These are phyloP conservation scores for Argyresthia albistria DNA, from an alignment of 2,888 invertebrate genomes.

Conservation along the genomic window DNA sequence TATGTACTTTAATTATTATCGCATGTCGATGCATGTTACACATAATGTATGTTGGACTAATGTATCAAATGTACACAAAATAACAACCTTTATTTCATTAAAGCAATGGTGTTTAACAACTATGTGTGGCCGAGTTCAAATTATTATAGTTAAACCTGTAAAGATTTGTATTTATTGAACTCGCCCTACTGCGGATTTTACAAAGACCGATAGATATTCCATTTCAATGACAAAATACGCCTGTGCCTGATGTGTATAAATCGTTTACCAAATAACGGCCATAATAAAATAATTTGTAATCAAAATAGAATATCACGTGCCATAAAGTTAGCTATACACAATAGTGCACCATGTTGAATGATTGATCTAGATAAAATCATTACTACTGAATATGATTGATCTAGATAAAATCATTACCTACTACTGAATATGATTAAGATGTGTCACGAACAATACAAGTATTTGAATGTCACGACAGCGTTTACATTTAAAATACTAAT, in stretches of 20 bases:
- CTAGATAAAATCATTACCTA: no score
- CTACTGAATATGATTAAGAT: no score
- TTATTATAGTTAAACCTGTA: slow-evolving; percentile 1
- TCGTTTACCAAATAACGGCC: no score
- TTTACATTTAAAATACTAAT: slow-evolving; percentile 21
- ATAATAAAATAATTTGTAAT: no score
- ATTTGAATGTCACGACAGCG: no score
- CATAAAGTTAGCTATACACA: no score
- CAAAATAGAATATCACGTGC: no score
- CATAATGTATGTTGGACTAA: slow-evolving; percentile 39
- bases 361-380: no score
- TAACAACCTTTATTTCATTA: slow-evolving; percentile 18
- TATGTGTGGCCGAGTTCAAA: slow-evolving; percentile 1
- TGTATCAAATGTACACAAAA: slow-evolving; percentile 58
- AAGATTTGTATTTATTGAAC: not conserved
- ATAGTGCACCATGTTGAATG: no score
- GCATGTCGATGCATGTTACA: slow-evolving; percentile 50
- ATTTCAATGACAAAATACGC: not conserved
- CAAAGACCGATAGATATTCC: not conserved
- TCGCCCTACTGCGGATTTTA: not conserved
- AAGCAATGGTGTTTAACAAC: not conserved
- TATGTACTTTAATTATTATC: slow-evolving; percentile 67
- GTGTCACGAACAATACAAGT: no score
- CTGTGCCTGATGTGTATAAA: no score
- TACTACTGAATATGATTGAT: no score